Percentiles rank a stretch among this genome's conserved stretches.
Conservation (phyloP, 2,888 invertebrate genomes). For the Drosophila cracens region DNA sequence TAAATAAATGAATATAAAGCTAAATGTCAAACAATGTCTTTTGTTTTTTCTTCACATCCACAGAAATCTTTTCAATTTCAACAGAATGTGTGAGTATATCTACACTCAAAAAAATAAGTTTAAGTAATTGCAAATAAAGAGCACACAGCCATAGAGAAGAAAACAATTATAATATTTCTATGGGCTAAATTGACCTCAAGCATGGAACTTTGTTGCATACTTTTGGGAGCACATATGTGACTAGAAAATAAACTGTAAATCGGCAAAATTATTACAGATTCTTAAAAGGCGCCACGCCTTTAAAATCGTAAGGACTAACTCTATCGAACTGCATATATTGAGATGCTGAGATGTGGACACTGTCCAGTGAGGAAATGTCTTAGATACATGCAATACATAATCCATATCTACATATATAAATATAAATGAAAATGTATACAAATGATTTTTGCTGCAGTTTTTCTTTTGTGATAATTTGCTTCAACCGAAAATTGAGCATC, state of each 20-base stretch:
- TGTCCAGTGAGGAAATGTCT: no score
- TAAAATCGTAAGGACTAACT: no score
- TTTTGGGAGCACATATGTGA: not conserved
- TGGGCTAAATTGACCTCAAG: not conserved
- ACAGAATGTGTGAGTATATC: not conserved
- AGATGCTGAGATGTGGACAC: no score
- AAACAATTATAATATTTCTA: not conserved
- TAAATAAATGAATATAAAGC: constrained; percentile 79
- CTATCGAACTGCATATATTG: not conserved
- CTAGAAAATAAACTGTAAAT: not conserved
- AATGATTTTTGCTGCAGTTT: no score
- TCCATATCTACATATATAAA: no score
- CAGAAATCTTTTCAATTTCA: not conserved
- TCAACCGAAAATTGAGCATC: no score
- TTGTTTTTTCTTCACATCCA: not conserved
- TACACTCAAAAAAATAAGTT: not conserved
- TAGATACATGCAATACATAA: no score
- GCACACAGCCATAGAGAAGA: not conserved
- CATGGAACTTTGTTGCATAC: not conserved
- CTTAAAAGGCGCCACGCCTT: no score
- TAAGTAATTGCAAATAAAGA: not conserved
- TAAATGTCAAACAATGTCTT: constrained; percentile 66
- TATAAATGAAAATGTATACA: no score
- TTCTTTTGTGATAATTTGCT: no score
- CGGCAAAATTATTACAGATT: not conserved